Conservation (phyloP, 2,113 vertebrate species). For the Carassius gibelio region DNA sequence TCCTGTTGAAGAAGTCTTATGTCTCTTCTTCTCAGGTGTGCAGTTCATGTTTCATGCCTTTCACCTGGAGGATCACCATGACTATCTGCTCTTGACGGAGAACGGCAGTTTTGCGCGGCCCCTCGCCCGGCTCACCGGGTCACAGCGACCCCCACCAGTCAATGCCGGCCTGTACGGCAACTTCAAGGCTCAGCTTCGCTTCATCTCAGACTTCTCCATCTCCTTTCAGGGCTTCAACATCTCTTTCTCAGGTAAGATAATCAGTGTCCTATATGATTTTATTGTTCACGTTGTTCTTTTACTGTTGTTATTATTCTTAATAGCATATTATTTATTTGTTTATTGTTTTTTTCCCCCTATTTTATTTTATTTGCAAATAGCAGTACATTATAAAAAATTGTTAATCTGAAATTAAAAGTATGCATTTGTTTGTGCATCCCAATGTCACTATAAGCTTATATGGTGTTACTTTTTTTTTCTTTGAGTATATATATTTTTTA, state of each 20-base stretch:
- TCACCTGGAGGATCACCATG: slow-evolving; percentile 79
- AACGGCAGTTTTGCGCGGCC: slow-evolving; percentile 77
- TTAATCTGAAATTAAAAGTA: not conserved
- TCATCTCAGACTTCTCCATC: slow-evolving; percentile 69
- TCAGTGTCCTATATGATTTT: not conserved
- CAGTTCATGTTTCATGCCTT: slow-evolving; percentile 79
- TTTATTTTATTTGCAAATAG: too few relatives aligned
- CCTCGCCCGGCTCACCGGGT: slow-evolving; percentile 76
- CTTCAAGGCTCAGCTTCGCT: slow-evolving; percentile 80
- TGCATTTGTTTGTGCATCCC: not conserved
- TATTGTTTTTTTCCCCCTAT: too few relatives aligned
- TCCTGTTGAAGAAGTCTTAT: too few relatives aligned
- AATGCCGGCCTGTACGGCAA: slow-evolving; percentile 78
- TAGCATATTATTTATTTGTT: too few relatives aligned
- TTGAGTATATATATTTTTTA: not conserved
- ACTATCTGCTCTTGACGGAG: slow-evolving; percentile 80
- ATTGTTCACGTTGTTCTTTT: not conserved
- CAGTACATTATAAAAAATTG: too few relatives aligned
- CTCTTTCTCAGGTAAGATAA: slow-evolving; percentile 72
- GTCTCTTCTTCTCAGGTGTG: slow-evolving; percentile 65
- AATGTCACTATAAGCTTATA: not conserved
- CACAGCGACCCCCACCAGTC: slow-evolving; percentile 69
- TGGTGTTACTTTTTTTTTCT: too few relatives aligned
- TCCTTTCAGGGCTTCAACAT: slow-evolving; percentile 77
- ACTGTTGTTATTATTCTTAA: too few relatives aligned